These are phyloP conservation scores for Asbolus verrucosus DNA, from an alignment of 1,140 invertebrate genomes.

Conservation along the genomic window DNA sequence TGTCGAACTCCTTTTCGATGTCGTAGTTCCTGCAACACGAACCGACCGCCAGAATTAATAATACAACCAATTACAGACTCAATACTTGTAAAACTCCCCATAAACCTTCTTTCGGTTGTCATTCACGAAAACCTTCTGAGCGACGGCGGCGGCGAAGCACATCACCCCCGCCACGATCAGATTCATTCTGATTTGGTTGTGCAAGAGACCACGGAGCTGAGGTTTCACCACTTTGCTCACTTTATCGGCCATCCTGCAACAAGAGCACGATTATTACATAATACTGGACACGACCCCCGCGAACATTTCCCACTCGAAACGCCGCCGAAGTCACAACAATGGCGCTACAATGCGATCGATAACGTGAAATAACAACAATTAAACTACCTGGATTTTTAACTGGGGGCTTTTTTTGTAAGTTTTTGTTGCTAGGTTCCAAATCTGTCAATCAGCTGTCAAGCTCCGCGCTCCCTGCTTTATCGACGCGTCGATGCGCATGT, in stretches of 20 bases:
- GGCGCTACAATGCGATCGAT: background rate
- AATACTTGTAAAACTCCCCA: slow-evolving; percentile 77
- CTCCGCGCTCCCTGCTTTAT: background rate
- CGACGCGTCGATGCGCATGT: too few relatives aligned
- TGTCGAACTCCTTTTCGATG: slow-evolving; percentile 70
- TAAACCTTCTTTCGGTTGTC: slow-evolving; percentile 71
- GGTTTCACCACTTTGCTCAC: slow-evolving; percentile 65
- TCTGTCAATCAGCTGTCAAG: slow-evolving; percentile 26
- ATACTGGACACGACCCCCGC: too few relatives aligned
- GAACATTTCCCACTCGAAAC: background rate
- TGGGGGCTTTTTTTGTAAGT: too few relatives aligned
- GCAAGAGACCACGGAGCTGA: slow-evolving; percentile 71
- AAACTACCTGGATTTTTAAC: slow-evolving; percentile 8
- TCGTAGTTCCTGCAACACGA: slow-evolving; percentile 69
- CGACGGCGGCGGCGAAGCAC: slow-evolving; percentile 63
- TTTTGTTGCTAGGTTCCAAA: too few relatives aligned
- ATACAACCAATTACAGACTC: background rate
- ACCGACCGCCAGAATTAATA: too few relatives aligned
- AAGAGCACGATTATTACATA: slow-evolving; percentile 10
- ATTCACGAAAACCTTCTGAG: slow-evolving; percentile 67
- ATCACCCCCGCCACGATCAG: slow-evolving; percentile 66
- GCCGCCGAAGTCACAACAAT: too few relatives aligned
- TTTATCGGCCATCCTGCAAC: slow-evolving; percentile 51
- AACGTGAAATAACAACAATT: background rate
- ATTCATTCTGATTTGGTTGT: slow-evolving; percentile 69